Percentiles rank a stretch among this genome's conserved stretches.
These are phyloP conservation scores for Agapostemon virescens DNA, from an alignment of 2,888 invertebrate species.

Conservation along the genomic window DNA sequence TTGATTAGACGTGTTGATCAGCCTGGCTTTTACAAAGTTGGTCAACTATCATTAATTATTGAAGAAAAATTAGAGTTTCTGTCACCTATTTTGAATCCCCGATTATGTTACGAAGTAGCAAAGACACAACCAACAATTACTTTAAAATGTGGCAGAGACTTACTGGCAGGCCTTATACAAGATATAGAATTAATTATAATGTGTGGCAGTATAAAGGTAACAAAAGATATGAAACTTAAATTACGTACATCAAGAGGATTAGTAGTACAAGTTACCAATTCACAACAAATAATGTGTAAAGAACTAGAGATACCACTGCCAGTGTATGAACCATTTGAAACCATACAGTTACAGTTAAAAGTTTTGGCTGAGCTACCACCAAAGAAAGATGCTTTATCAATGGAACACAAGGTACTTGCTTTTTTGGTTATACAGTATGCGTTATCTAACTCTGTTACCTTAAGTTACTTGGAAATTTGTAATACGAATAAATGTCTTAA, in stretches of 20 bases:
- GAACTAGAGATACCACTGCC: slow-evolving; percentile 75
- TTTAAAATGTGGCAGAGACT: slow-evolving; percentile 84
- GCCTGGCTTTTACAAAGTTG: slow-evolving; percentile 87
- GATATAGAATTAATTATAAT: slow-evolving; percentile 88
- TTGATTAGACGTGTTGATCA: slow-evolving; percentile 84
- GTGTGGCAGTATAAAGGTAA: slow-evolving; percentile 89
- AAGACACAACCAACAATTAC: slow-evolving; percentile 82
- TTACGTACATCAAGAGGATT: slow-evolving; percentile 87
- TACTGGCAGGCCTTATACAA: slow-evolving; percentile 91
- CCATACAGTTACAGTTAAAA: slow-evolving; percentile 84
- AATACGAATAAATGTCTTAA: neutral
- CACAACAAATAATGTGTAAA: slow-evolving; percentile 75
- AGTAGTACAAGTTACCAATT: slow-evolving; percentile 81
- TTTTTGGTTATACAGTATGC: neutral
- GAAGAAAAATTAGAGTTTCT: slow-evolving; percentile 87
- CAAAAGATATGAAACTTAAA: slow-evolving; percentile 84
- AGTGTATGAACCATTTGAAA: slow-evolving; percentile 84
- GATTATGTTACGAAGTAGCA: slow-evolving; percentile 83
- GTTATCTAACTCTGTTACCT: neutral
- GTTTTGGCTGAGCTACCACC: slow-evolving; percentile 89
- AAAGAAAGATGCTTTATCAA: slow-evolving; percentile 85
- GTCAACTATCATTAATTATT: slow-evolving; percentile 86
- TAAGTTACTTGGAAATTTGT: neutral
- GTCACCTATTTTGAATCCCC: slow-evolving; percentile 84
- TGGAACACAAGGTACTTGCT: slow-evolving; percentile 86